These are phyloP conservation scores for Diplodus sargus DNA, from an alignment of 2,797 vertebrate species.

Conservation along the genomic window DNA sequence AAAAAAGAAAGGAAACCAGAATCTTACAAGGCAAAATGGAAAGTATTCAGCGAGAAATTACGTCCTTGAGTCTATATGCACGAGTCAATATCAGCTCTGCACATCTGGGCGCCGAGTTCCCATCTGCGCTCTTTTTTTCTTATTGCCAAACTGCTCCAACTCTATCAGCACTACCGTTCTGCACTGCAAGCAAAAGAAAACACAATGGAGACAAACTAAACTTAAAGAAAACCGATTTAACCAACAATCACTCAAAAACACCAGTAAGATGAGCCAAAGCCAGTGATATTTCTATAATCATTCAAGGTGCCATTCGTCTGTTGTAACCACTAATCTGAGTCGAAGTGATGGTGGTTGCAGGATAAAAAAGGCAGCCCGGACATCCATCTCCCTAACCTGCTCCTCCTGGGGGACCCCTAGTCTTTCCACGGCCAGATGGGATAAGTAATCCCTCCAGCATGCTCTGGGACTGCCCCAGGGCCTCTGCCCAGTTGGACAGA, in stretches of 20 bases:
- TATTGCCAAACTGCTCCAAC: not conserved
- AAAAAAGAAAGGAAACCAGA: not conserved
- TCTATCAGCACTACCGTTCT: conserved; percentile 8
- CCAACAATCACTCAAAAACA: conserved; percentile 21
- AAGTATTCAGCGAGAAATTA: conserved; percentile 8
- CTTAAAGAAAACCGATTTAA: conserved; percentile 33
- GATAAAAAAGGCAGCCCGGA: not conserved
- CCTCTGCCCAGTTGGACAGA: conserved; percentile 13
- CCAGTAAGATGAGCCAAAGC: conserved; percentile 15
- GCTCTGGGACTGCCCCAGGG: conserved; percentile 15
- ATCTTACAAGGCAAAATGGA: not conserved
- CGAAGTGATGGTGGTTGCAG: not conserved
- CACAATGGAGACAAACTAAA: conserved; percentile 17
- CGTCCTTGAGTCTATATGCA: conserved; percentile 1
- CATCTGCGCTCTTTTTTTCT: not conserved
- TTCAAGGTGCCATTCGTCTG: not conserved
- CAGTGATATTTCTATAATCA: not conserved
- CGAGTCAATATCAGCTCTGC: not conserved
- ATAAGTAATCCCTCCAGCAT: conserved; percentile 33
- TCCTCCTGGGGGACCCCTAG: conserved; percentile 6
- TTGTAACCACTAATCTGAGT: not conserved
- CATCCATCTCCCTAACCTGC: conserved; percentile 1
- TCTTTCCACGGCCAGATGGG: conserved; percentile 30
- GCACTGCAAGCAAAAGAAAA: not conserved
- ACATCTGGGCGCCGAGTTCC: conserved; percentile 4